A percentile compares a stretch with the other conserved stretches of the same genome.
Conservation (phyloP, 2,113 vertebrate species). For the Noctilio leporinus region DNA sequence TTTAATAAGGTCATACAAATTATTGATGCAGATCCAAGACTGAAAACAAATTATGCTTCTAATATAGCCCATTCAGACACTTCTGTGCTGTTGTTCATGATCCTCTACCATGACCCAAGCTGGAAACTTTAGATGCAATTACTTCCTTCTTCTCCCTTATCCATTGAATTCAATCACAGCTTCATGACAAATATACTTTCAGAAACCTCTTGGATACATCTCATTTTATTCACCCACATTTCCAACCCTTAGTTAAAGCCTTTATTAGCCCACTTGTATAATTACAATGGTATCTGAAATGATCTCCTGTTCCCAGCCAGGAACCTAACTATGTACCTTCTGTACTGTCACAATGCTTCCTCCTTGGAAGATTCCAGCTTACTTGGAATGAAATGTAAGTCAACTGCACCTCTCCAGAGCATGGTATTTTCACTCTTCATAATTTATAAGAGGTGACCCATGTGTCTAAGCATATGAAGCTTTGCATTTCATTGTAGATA, state of each 20-base stretch:
- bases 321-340: not conserved
- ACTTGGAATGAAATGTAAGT: not conserved
- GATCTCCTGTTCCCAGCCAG: not conserved
- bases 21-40: not conserved
- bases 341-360: not conserved
- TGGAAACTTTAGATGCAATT: not conserved
- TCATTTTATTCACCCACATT: not conserved
- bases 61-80: not conserved
- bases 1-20: not conserved
- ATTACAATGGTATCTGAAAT: not conserved
- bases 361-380: not conserved
- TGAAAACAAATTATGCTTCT: slow-evolving; percentile 39
- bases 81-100: not conserved
- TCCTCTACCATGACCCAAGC: not conserved
- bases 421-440: not conserved
- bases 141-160: not conserved
- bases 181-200: not conserved
- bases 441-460: not conserved
- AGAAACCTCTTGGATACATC: not conserved
- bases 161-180: not conserved
- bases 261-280: not conserved
- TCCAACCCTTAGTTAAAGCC: not conserved
- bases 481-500: not conserved
- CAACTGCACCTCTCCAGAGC: not conserved
- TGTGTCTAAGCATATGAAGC: not conserved